phyloP scores from a whole-genome alignment of 2,888 invertebrate genomes.

The Coronaproctus castanopsis region DNA sequence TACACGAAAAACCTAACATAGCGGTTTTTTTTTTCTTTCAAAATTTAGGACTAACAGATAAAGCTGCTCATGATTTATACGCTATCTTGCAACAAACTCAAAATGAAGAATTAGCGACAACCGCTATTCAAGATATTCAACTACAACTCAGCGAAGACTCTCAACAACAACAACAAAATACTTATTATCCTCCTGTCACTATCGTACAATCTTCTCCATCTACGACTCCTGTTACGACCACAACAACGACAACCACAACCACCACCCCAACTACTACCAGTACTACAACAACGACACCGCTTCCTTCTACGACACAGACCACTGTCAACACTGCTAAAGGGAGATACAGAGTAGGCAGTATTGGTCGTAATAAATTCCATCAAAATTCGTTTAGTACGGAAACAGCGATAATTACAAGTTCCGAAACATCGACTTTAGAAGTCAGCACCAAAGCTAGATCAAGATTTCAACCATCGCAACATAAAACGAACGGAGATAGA shows the following conservation, averaged over 20 bases:
- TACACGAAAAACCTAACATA: too few species aligned
- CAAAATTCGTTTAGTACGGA: constrained; percentile 24
- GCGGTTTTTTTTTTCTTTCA: background rate
- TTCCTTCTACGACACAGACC: background rate
- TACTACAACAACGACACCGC: constrained; percentile 11
- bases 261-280: constrained; percentile 19
- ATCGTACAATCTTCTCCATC: constrained; percentile 31
- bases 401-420: constrained; percentile 19
- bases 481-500: constrained; percentile 16
- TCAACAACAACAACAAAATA: constrained; percentile 29
- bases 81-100: constrained; percentile 48
- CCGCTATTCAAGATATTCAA: constrained; percentile 27
- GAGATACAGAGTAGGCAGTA: constrained; percentile 21
- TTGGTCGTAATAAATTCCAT: constrained; percentile 17
- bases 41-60: constrained; percentile 35
- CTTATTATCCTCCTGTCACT: constrained; percentile 30
- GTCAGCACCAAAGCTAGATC: constrained; percentile 25
- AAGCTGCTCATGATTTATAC: constrained; percentile 61
- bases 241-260: constrained; percentile 23
- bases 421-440: constrained; percentile 23
- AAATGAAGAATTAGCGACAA: constrained; percentile 26
- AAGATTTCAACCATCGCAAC: constrained; percentile 21
- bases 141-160: constrained; percentile 23
- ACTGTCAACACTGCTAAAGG: constrained; percentile 19
- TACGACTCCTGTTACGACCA: constrained; percentile 29